Evolutionary conservation across 2,113 vertebrate genomes (phyloP).

Genomic region (Tragulus kanchil): DNA sequence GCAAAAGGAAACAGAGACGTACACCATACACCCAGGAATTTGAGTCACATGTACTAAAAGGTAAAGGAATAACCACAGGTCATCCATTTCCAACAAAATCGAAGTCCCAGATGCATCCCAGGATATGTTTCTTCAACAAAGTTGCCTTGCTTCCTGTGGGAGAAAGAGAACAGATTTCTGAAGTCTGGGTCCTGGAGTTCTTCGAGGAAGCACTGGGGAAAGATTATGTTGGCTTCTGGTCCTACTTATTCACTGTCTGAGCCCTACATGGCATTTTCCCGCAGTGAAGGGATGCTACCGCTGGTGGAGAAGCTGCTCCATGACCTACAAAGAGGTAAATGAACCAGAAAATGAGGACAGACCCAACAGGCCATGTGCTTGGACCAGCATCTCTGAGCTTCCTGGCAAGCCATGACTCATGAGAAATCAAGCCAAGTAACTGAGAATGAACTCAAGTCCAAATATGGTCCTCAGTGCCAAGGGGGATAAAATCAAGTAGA

Average conservation of each 20-base stretch:
- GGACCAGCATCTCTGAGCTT: neutral
- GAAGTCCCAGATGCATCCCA: neutral
- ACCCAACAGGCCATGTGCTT: neutral
- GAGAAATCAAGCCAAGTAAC: conserved; percentile 29
- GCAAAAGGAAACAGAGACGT: neutral
- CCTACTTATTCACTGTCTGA: neutral
- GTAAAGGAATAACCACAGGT: neutral
- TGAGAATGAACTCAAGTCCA: neutral
- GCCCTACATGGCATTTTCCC: neutral
- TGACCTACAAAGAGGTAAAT: neutral
- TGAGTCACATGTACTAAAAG: neutral
- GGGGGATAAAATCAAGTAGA: conserved; percentile 30
- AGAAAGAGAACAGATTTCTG: neutral
- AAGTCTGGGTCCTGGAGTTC: neutral
- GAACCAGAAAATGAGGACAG: neutral
- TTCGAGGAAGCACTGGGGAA: neutral
- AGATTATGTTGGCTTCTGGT: neutral
- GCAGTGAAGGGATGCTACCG: accelerated
- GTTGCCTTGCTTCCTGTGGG: neutral
- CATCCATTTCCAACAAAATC: neutral
- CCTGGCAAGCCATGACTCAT: neutral
- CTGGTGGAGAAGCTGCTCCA: neutral
- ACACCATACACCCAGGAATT: neutral
- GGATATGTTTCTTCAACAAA: neutral
- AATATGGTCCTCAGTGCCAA: neutral